Base-by-base conservation (phyloP, 2,113 vertebrate species). In the Charadrius vociferus region DNA sequence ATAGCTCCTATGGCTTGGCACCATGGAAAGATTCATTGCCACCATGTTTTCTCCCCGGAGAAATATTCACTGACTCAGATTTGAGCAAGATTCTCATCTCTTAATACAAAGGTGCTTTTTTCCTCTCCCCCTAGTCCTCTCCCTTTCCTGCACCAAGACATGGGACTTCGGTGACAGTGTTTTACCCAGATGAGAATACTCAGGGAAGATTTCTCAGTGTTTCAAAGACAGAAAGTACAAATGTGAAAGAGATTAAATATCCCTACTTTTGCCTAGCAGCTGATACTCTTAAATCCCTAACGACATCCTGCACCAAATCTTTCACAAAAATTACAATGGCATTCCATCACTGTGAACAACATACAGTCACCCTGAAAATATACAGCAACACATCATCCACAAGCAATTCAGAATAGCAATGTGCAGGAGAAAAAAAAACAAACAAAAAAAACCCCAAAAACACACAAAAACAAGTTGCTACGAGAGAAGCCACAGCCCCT, bases 91-190 rank as follows among this genome's bases (percentile, higher is more conserved):
- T 34, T 45, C 23, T 45, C 30, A 47, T 32, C 12, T 19, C 9
- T 56, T 53, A 79, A 70, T 8, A 49, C 23, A 65, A 65, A 65
- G 14, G 19, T 49, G 15, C 22, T 34, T 53, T 29, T 20, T 7
- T 5, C 7, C 4, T 8, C 3, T 7, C 12, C 5, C 4, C 3
- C 7, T 12, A 7, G 12, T 15, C n/a, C 12, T 34, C n/a, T 59
- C 13, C 9, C 8, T 61, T 49, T 70, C 24, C 43, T 66, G 9
- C 36, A 66, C 12, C 36, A 21, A 61, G 24, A 24, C 20, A 36
- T 5, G 3, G 3, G 16, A 71, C 37, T 52, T 80, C 1, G 17
- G n/a, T 47, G 30, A 74, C 32, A 30, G 43, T 6, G 1, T 53
- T 87, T 59, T 55, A 58, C 34, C 11, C 43, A 34, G 15, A 29